A percentile compares a stretch with the other conserved stretches of the same genome.
Conservation (phyloP, 2,113 vertebrate genomes). For the Erythrocebus patas region DNA sequence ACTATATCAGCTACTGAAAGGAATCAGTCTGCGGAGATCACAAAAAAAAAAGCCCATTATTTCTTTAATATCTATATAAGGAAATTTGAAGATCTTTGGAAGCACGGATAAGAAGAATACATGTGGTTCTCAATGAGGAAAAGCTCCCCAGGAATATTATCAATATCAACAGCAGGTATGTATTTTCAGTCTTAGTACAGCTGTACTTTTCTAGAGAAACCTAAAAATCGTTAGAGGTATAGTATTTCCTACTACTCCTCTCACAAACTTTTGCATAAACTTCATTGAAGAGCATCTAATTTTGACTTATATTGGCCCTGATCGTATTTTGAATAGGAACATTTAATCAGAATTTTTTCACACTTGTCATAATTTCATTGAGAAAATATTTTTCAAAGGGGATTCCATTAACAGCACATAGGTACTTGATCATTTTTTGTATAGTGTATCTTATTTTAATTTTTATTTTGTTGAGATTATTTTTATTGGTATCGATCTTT, state of each 20-base stretch:
- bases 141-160: not conserved
- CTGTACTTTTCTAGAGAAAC: not conserved
- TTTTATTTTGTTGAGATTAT: not conserved
- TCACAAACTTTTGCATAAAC: not conserved
- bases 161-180: not conserved
- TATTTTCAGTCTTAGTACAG: not conserved
- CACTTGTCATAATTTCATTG: not conserved
- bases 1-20: not conserved
- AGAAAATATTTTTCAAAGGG: not conserved
- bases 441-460: not conserved
- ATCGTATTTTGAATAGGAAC: not conserved
- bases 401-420: not conserved
- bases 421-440: not conserved
- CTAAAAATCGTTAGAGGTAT: not conserved
- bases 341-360: constrained; percentile 3
- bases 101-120: not conserved
- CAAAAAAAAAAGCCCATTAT: not conserved
- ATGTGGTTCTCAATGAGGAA: not conserved
- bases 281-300: not conserved
- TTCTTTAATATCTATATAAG: not conserved
- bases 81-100: not conserved
- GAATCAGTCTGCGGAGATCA: not conserved
- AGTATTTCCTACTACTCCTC: not conserved
- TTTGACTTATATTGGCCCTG: not conserved
- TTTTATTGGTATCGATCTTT: not conserved